Evolutionary conservation across 2,888 invertebrate genomes (phyloP).

Genomic region (Andrena chrysosceles): DNA sequence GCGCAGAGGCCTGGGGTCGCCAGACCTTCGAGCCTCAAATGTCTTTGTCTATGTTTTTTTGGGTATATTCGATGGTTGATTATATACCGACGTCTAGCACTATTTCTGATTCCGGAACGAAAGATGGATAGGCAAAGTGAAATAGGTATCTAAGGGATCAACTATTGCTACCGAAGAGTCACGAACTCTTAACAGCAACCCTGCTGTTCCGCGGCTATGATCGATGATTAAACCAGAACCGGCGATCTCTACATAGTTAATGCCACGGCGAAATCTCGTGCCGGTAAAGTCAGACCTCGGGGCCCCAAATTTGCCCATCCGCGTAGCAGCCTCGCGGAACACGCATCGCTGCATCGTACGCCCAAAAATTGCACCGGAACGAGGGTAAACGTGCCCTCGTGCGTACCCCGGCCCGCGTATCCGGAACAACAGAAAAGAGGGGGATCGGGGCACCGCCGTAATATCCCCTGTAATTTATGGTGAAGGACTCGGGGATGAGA

Average conservation of each 20-base stretch:
- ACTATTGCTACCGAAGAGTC: no score
- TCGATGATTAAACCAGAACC: no score
- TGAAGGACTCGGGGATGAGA: constrained; percentile 47
- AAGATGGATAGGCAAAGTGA: no score
- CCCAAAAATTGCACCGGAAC: constrained; percentile 6
- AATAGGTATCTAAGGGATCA: no score
- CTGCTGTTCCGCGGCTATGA: no score
- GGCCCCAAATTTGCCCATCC: background rate
- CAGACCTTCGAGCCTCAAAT: background rate
- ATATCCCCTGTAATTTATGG: constrained; percentile 70
- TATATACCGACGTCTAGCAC: no score
- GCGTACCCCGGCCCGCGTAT: constrained; percentile 11
- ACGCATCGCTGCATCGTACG: background rate
- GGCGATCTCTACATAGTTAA: no score
- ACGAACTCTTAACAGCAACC: no score
- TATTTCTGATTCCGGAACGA: no score
- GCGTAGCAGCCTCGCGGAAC: background rate
- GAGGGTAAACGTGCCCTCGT: constrained; percentile 41
- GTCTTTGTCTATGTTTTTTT: background rate
- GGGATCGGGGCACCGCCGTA: constrained; percentile 42
- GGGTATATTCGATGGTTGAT: no score
- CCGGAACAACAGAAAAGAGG: constrained; percentile 41
- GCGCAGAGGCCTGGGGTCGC: background rate
- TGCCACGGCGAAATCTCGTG: background rate
- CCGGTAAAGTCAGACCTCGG: background rate